Evolutionary conservation across 1,140 invertebrate genomes (phyloP).

Genomic region (Monochamus saltuarius): DNA sequence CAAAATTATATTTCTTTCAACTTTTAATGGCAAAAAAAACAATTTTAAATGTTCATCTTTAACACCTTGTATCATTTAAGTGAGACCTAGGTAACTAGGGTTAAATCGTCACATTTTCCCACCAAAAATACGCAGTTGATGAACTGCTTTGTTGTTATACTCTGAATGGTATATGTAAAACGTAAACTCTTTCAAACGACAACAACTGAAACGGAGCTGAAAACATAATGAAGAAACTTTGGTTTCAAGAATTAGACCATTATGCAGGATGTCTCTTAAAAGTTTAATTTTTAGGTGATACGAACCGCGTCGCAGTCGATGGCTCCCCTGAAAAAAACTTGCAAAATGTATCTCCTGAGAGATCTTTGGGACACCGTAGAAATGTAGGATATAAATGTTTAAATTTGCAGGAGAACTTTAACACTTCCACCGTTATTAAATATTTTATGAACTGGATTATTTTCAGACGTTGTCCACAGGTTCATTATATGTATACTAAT

Average conservation of each 20-base stretch:
- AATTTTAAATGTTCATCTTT: no score
- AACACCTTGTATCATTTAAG: no score
- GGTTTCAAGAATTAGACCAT: background rate
- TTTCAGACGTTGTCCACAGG: no score
- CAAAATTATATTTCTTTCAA: no score
- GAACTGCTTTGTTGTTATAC: no score
- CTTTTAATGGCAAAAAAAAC: no score
- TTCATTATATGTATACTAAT: no score
- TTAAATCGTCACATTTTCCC: no score
- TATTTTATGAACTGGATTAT: background rate
- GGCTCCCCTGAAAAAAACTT: background rate
- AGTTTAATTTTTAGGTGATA: slow-evolving; percentile 9
- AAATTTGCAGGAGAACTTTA: slow-evolving; percentile 1
- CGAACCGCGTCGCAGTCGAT: slow-evolving; percentile 4
- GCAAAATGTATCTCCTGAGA: background rate
- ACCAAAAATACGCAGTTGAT: no score
- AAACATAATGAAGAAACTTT: background rate
- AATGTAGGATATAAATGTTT: slow-evolving; percentile 1
- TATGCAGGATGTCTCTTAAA: background rate
- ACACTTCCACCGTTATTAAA: slow-evolving; percentile 1
- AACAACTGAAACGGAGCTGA: no score
- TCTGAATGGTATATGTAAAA: background rate
- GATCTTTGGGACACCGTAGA: background rate
- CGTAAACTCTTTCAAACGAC: slow-evolving; percentile 8
- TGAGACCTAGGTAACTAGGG: no score